phyloP scores from a whole-genome alignment of 2,797 vertebrate species.

The Scomberomorus guttatus region DNA sequence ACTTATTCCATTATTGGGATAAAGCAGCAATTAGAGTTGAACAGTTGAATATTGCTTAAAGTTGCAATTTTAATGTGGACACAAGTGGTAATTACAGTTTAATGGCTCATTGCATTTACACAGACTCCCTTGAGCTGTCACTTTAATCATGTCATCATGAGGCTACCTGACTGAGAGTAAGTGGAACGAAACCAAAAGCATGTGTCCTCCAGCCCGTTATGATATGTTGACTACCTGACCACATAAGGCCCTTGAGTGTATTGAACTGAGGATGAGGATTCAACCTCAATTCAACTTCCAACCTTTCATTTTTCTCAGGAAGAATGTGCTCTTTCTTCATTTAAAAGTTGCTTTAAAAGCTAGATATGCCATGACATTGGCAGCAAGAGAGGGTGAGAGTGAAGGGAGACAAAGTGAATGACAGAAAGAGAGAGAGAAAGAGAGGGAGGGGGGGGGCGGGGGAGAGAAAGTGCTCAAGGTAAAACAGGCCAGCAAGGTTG shows the following conservation, averaged over 20 bases:
- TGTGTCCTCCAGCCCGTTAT: not conserved
- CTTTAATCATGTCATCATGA: not conserved
- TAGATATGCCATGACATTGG: constrained; percentile 62
- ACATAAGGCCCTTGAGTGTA: not conserved
- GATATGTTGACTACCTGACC: not conserved
- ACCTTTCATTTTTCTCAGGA: not conserved
- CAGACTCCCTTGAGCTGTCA: not conserved
- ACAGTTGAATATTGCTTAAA: not conserved
- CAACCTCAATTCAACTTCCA: not conserved
- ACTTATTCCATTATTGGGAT: not conserved
- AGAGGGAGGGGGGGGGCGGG: constrained; percentile 1
- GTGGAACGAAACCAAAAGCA: not conserved
- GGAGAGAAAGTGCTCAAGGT: constrained; percentile 29
- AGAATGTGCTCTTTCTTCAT: constrained; percentile 1
- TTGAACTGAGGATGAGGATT: not conserved
- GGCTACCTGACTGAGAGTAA: not conserved
- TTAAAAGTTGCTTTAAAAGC: constrained; percentile 30
- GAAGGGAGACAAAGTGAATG: constrained; percentile 33
- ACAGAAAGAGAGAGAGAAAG: not conserved
- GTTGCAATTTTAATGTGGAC: not conserved
- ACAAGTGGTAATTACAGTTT: not conserved
- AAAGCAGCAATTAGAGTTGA: not conserved
- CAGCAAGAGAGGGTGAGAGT: constrained; percentile 23
- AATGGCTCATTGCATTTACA: not conserved
- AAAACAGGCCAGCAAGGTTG: constrained; percentile 54